Evolutionary conservation across 2,113 vertebrate species (phyloP).

Genomic region (Morone saxatilis): DNA sequence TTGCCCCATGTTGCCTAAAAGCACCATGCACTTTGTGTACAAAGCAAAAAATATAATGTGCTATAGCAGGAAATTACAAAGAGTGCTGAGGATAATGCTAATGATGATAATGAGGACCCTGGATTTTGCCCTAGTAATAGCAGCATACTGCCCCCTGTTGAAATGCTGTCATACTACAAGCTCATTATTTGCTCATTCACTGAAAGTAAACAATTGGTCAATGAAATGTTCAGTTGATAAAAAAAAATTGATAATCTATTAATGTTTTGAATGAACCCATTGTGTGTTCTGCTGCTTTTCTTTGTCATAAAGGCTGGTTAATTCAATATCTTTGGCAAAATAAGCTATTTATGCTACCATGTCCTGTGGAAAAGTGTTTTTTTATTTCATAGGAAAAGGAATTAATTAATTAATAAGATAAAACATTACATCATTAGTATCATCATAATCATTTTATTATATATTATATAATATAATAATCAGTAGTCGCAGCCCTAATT

Average conservation of each 20-base stretch:
- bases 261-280: not conserved
- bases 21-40: not conserved
- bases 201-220: not conserved
- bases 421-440: not conserved
- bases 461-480: not conserved
- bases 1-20: not conserved
- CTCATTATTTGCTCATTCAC: not conserved
- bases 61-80: not conserved
- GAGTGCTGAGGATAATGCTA: not conserved
- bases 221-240: too few relatives aligned
- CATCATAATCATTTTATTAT: too few relatives aligned
- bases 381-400: too few relatives aligned
- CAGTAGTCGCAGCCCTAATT: not conserved
- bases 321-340: not conserved
- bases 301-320: not conserved
- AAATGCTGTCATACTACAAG: not conserved
- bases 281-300: not conserved
- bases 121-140: not conserved
- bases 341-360: not conserved
- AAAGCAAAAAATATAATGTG: not conserved
- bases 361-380: not conserved
- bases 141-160: slow-evolving; percentile 2
- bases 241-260: too few relatives aligned
- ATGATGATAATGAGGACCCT: not conserved
- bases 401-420: not conserved